Evolutionary conservation across 2,888 invertebrate genomes (phyloP), one percentile per base, ranked within the genome.

Genomic region (Melanotus villosus): DNA sequence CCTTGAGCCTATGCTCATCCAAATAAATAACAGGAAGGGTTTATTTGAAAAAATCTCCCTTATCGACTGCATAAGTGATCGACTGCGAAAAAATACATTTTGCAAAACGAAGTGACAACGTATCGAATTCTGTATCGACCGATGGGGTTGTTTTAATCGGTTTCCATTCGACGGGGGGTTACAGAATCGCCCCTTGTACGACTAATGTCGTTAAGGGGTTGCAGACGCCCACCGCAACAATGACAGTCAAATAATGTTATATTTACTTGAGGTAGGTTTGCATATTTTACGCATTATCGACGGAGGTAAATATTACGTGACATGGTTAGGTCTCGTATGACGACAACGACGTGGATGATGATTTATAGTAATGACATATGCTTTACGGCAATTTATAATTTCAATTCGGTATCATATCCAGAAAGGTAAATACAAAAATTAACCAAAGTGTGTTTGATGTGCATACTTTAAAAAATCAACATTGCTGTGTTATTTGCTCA

Each of bases 81-180:
- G 62, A 68, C 70, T 75, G 80, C 78, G 81, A 80, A 74, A 26
- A 82, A 82, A 79, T 81, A 77, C 81, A 80, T 82, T 83, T 82
- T 76, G 81, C 82, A 81, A 82, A 82, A 83, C 81, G 79, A 77
- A 81, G 77, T 84, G 84, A 84, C 84, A 84, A 84, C 84, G 84
- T 84, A 84, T 84, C 84, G 83, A 84, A 84, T 84, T 84, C 81
- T n/a, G 47, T 41, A 79, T 80, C 79, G 80, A 79, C 73, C 79
- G 76, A 83, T 83, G 83, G 84, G 84, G 84, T 84, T 84, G 83
- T 83, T 84, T 84, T 84, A 84, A 84, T 83, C 83, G 84, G 82
- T 83, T 84, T 83, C 78, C 72, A 72, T 71, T 79, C 81, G 74
- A 76, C 73, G 71, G 80, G 79, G 81, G 83, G 81, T 78, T 79